Evolutionary conservation across 2,113 vertebrate genomes (phyloP).

Genomic region (Emydura subglobosa): DNA sequence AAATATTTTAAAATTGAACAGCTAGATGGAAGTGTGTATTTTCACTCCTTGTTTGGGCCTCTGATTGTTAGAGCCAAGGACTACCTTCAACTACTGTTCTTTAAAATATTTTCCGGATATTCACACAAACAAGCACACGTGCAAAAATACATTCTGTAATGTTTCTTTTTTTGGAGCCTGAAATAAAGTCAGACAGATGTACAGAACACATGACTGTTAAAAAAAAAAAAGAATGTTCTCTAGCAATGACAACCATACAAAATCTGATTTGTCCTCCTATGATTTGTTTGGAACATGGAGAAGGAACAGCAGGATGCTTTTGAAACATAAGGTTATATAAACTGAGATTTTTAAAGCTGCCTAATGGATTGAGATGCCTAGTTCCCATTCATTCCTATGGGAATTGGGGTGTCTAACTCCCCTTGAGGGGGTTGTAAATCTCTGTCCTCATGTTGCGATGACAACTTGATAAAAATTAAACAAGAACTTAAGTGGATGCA

Average conservation of each 20-base stretch:
- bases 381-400: slow-evolving; percentile 8
- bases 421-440: not conserved
- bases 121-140: not conserved
- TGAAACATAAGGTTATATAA: not conserved
- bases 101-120: not conserved
- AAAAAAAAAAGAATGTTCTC: not conserved
- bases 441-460: not conserved
- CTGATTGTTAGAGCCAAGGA: not conserved
- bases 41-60: not conserved
- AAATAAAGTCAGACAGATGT: not conserved
- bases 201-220: not conserved
- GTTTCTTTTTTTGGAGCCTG: not conserved
- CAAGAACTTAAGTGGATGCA: not conserved
- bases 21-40: not conserved
- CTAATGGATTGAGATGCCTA: not conserved
- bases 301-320: not conserved
- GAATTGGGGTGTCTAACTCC: not conserved
- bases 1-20: fast-evolving
- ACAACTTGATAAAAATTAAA: not conserved
- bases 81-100: not conserved
- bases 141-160: not conserved
- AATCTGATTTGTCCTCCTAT: not conserved
- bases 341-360: not conserved
- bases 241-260: not conserved
- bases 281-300: not conserved